Evolutionary conservation across 2,888 invertebrate species (phyloP).

Genomic region (Ypsolopha scabrella): DNA sequence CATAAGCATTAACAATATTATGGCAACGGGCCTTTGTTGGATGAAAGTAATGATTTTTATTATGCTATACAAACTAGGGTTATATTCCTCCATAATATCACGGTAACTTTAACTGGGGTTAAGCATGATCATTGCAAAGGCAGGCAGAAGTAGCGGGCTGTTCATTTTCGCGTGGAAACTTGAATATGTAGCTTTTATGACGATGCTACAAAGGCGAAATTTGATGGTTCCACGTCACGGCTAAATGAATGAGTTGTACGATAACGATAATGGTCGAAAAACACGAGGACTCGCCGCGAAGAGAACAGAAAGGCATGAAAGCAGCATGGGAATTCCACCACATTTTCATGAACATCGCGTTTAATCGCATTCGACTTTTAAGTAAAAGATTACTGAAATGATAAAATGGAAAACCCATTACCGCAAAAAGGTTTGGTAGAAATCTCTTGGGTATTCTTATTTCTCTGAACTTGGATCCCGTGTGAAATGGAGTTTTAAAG

Average conservation of each 20-base stretch:
- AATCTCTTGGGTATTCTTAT: conserved; percentile 12
- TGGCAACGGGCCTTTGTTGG: neutral
- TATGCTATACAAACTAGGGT: too few relatives aligned
- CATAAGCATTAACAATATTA: neutral
- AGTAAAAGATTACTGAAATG: too few relatives aligned
- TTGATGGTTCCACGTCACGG: neutral
- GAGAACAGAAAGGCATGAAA: neutral
- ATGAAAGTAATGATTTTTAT: too few relatives aligned
- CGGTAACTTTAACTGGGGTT: neutral
- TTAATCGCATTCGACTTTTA: too few relatives aligned
- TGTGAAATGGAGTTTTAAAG: too few relatives aligned
- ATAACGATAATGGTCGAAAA: neutral
- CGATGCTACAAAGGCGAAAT: neutral
- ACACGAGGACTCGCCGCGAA: neutral
- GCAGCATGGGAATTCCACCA: neutral
- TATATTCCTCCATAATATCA: neutral
- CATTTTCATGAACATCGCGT: neutral
- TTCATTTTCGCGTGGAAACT: neutral
- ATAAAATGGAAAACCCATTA: conserved; percentile 2
- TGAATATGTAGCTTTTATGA: neutral
- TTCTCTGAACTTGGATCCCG: too few relatives aligned
- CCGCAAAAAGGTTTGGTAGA: conserved; percentile 9
- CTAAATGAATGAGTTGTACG: neutral
- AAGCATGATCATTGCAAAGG: conserved; percentile 1
- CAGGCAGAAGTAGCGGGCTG: neutral